phyloP scores from a whole-genome alignment of 2,797 vertebrate genomes.

The Perodicticus potto region DNA sequence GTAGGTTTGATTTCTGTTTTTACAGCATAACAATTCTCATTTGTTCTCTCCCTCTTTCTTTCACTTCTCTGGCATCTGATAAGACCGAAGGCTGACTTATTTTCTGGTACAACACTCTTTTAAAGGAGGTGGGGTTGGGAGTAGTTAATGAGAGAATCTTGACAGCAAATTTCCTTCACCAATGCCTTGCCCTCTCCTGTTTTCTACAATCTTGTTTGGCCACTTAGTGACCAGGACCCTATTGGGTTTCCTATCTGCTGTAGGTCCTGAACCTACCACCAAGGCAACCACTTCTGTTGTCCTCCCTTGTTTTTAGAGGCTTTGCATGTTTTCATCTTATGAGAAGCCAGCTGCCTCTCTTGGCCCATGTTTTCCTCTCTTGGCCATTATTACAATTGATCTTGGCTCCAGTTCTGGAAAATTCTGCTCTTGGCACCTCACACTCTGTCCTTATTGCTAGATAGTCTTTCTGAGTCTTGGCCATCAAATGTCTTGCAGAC shows the following conservation, averaged over 20 bases:
- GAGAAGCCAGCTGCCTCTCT: constrained; percentile 64
- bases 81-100: not conserved
- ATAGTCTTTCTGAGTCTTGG: constrained; percentile 16
- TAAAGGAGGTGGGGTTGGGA: not conserved
- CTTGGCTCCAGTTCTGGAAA: constrained; percentile 74
- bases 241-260: not conserved
- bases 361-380: constrained; percentile 45
- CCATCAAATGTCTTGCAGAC: not conserved
- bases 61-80: not conserved
- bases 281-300: not conserved
- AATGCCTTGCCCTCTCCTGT: not conserved
- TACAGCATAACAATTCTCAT: not conserved
- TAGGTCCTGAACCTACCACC: not conserved
- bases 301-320: not conserved
- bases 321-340: constrained; percentile 50
- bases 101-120: not conserved
- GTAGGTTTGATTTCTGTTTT: not conserved
- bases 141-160: not conserved
- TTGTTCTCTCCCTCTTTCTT: no score
- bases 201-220: constrained; percentile 31
- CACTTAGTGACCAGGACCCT: not conserved
- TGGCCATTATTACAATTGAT: constrained; percentile 51
- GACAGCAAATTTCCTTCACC: not conserved
- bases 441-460: not conserved
- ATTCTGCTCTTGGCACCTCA: constrained; percentile 57